Evolutionary conservation across 1,140 invertebrate genomes (phyloP).

Genomic region (Polypedilum pembai): DNA sequence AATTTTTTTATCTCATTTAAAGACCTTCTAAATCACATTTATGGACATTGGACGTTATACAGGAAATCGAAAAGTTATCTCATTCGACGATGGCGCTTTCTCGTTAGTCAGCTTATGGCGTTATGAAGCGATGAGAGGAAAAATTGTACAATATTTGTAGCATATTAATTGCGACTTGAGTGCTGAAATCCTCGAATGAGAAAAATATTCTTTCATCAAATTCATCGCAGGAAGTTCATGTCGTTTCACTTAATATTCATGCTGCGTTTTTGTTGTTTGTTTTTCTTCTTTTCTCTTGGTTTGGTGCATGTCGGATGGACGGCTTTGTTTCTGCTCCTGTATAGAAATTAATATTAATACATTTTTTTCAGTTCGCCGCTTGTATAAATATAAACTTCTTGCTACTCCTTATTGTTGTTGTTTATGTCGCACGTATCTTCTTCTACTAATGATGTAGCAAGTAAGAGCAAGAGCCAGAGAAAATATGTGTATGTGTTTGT

Average conservation of each 20-base stretch:
- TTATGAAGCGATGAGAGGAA: background rate
- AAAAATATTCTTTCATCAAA: background rate
- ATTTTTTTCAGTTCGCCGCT: background rate
- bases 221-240: background rate
- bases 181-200: background rate
- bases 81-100: background rate
- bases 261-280: constrained; percentile 10
- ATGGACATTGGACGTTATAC: background rate
- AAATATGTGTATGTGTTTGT: too few relatives aligned
- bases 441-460: background rate
- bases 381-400: background rate
- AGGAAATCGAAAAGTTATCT: constrained; percentile 17
- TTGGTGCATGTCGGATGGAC: background rate
- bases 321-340: background rate
- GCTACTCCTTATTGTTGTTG: background rate
- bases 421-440: background rate
- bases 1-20: constrained; percentile 1
- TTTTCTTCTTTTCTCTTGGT: background rate
- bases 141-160: constrained; percentile 7
- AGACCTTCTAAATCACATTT: constrained; percentile 5
- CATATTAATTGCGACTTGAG: background rate
- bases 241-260: constrained; percentile 10
- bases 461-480: too few relatives aligned
- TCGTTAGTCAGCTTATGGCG: background rate
- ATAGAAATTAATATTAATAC: constrained; percentile 6